Base-by-base conservation (phyloP, 2,888 invertebrate species). In the Mamestra brassicae region DNA sequence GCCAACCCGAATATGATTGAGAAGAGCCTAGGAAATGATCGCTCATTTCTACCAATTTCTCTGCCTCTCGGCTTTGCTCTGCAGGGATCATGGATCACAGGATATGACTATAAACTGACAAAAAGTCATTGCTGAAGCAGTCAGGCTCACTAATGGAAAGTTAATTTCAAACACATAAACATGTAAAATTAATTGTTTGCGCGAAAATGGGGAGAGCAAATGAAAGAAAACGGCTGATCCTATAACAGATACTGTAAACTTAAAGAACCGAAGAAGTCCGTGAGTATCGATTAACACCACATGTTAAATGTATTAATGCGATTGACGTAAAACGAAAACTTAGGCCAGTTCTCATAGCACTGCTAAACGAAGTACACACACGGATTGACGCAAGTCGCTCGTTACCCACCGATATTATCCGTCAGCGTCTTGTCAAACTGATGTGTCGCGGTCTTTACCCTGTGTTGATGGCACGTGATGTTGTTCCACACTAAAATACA, bases 341-440 rank as follows among this genome's bases (percentile, higher is more conserved):
- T 92, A 90, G 89, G 89, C 83, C 86, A 88, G 90, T 95, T 95
- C 89, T 88, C 95, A 88, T 79, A 75, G 74, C 81, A 61, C 80
- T 86, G 94, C 94, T 96, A 96, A 96, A 89, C 83, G 83, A 74
- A 89, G 81, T 84, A 85, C 92, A 95, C 85, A 94, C 92, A 93
- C 57, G 69, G 71, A 86, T 90, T 95, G 95, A 95, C 95, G 95
- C 92, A 95, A 92, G 90, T 90, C 77, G 80, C 71, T 86, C 78
- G 67, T 84, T 82, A 73, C 86, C 80, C 78, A 77, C 78, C 73
- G 76, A 86, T 82, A 68, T 87, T 81, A 81, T 84, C 86, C 80
- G 86, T 85, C 85, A 87, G 83, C 87, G 68, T 75, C 86, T 83
- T 88, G 87, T 85, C 86, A 83, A 81, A 81, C 74, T 83, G 70